phyloP scores from a whole-genome alignment of 2,113 vertebrate species.

The Cyphomyrus plagiostoma region DNA sequence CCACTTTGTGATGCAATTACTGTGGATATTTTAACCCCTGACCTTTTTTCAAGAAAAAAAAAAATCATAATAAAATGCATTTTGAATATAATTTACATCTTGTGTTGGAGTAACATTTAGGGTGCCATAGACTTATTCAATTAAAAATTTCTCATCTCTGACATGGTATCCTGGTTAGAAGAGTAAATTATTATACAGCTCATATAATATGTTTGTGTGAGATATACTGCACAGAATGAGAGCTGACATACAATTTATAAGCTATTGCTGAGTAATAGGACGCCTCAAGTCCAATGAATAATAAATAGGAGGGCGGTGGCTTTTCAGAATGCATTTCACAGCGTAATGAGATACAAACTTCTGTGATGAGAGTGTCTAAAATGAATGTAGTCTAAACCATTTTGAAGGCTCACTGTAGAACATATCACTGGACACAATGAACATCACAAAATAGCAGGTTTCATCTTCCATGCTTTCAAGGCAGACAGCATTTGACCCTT shows the following conservation, averaged over 20 bases:
- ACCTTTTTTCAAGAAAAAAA: neutral
- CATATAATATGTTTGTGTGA: neutral
- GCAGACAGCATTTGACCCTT: neutral
- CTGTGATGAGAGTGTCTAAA: neutral
- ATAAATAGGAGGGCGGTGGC: neutral
- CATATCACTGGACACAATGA: neutral
- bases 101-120: neutral
- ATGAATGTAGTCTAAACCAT: neutral
- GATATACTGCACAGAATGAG: neutral
- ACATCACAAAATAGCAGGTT: neutral
- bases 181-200: neutral
- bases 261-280: neutral
- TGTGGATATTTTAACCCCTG: neutral
- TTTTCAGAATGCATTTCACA: neutral
- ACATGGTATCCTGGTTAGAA: neutral
- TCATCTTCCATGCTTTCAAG: neutral
- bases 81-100: neutral
- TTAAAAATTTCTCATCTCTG: neutral
- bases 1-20: neutral
- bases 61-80: neutral
- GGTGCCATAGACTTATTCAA: neutral
- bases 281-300: neutral
- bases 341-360: neutral
- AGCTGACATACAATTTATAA: neutral
- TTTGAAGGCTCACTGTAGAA: neutral